A percentile compares a stretch with the other conserved stretches of the same genome.
Evolutionary conservation across 2,888 invertebrate species (phyloP).

Genomic region (Eumacrocentrus americanus): DNA sequence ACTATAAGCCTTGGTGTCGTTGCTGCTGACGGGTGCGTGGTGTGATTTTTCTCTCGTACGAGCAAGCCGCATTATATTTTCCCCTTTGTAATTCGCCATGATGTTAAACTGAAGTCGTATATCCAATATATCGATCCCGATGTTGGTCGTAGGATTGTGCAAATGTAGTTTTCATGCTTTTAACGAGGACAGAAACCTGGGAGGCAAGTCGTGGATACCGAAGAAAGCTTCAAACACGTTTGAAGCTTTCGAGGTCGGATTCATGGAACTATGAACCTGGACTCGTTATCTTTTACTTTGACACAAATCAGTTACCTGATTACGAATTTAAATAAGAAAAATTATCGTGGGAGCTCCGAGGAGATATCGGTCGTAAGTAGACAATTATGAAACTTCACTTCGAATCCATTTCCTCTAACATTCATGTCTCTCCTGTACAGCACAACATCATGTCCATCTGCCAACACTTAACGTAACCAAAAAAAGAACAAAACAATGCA

Average conservation of each 20-base stretch:
- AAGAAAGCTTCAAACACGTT: conserved; percentile 91
- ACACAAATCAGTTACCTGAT: conserved; percentile 98
- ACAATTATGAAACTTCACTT: too few relatives aligned
- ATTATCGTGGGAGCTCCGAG: conserved; percentile 87
- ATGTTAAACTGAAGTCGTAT: conserved; percentile 9
- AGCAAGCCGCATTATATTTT: neutral
- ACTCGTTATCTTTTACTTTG: conserved; percentile 98
- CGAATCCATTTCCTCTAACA: too few relatives aligned
- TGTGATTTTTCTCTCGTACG: neutral
- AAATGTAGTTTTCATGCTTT: conserved; percentile 63
- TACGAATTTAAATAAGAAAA: conserved; percentile 94
- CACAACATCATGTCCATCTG: too few relatives aligned
- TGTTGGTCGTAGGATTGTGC: conserved; percentile 63
- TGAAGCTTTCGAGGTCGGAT: conserved; percentile 94
- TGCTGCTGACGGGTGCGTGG: neutral
- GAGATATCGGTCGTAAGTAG: conserved; percentile 87
- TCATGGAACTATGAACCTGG: conserved; percentile 98
- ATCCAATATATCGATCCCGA: conserved; percentile 59
- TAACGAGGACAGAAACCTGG: conserved; percentile 60
- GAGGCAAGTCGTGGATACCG: conserved; percentile 74
- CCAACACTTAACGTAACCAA: too few relatives aligned
- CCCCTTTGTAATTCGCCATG: conserved; percentile 10
- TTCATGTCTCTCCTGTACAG: too few relatives aligned
- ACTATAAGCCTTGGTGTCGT: neutral
- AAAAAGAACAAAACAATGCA: too few relatives aligned